Percentiles rank a stretch among this genome's conserved stretches.
phyloP scores from a whole-genome alignment of 2,113 vertebrate genomes.

The Chamaea fasciata region DNA sequence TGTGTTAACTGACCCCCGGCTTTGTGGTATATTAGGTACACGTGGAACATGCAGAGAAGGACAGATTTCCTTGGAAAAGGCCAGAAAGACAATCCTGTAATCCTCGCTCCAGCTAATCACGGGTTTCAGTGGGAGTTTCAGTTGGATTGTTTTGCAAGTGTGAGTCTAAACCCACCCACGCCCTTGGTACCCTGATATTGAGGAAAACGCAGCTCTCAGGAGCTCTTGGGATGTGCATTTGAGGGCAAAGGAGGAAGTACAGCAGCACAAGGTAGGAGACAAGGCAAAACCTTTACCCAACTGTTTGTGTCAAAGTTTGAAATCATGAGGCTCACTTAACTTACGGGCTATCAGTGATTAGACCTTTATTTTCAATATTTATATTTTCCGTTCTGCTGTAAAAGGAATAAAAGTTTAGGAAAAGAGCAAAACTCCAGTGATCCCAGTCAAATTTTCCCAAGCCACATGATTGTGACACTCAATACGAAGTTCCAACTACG shows the following conservation, averaged over 20 bases:
- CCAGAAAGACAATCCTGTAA: background rate
- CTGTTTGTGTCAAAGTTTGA: background rate
- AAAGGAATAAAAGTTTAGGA: background rate
- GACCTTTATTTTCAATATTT: background rate
- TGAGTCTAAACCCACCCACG: background rate
- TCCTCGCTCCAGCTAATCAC: background rate
- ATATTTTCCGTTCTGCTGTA: background rate
- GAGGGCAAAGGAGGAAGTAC: background rate
- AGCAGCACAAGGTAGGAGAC: background rate
- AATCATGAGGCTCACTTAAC: background rate
- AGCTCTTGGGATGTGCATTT: background rate
- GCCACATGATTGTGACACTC: background rate
- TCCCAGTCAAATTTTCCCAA: background rate
- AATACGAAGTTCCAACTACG: background rate
- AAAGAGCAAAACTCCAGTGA: background rate
- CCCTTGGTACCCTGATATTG: background rate
- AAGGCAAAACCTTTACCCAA: background rate
- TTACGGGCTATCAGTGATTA: background rate
- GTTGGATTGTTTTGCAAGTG: background rate
- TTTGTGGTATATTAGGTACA: background rate
- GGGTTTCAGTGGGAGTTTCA: background rate
- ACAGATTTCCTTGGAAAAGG: background rate
- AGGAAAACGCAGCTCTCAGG: background rate
- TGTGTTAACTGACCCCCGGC: background rate
- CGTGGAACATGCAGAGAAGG: background rate